Evolutionary conservation across 2,113 vertebrate genomes (phyloP).

Genomic region (Aviceda subcristata): DNA sequence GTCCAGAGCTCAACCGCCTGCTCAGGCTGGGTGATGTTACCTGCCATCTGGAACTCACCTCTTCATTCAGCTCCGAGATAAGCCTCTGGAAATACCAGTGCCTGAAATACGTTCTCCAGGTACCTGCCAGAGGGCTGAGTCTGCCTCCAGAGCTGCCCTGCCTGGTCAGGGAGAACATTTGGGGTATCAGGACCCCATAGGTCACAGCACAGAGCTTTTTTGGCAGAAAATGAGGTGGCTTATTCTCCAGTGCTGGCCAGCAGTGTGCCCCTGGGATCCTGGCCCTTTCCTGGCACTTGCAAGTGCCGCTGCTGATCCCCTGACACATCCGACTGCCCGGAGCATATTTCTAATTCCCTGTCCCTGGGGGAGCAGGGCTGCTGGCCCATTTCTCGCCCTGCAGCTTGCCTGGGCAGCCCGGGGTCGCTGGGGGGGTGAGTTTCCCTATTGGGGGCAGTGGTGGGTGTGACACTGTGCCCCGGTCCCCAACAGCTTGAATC

Average conservation of each 20-base stretch:
- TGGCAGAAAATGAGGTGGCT: background rate
- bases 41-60: background rate
- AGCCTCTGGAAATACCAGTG: background rate
- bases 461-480: accelerated
- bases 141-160: background rate
- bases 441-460: background rate
- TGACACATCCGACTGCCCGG: background rate
- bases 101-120: background rate
- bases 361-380: background rate
- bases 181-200: background rate
- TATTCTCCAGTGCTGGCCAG: accelerated
- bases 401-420: background rate
- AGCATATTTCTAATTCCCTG: background rate
- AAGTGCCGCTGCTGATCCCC: background rate
- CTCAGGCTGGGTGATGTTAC: background rate
- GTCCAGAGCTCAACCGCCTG: background rate
- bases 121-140: background rate
- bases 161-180: background rate
- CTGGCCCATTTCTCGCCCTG: accelerated
- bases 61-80: background rate
- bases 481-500: accelerated
- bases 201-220: accelerated
- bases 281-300: background rate
- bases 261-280: background rate
- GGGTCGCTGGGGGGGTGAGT: background rate